These are phyloP conservation scores for Paramormyrops hopkinsi DNA, from an alignment of 2,797 vertebrate genomes.

Conservation along the genomic window DNA sequence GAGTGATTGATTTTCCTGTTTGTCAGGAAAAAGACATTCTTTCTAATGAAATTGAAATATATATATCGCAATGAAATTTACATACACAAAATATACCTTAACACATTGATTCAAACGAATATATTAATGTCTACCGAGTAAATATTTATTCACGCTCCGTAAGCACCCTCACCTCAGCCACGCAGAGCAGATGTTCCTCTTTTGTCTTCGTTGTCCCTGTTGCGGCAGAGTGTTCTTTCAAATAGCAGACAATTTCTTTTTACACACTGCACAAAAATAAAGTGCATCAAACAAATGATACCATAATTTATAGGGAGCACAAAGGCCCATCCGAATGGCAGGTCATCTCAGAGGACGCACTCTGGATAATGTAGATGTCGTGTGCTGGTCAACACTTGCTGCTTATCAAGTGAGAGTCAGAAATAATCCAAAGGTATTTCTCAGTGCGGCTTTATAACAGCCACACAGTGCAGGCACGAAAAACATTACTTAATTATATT, in stretches of 20 bases:
- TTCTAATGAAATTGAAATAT: neutral
- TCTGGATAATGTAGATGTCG: neutral
- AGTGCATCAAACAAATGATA: neutral
- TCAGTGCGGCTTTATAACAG: neutral
- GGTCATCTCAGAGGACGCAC: neutral
- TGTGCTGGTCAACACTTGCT: neutral
- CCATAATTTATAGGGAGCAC: neutral
- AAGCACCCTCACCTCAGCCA: neutral
- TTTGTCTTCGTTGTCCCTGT: neutral
- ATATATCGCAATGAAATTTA: neutral
- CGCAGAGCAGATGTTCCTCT: neutral
- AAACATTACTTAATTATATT: neutral
- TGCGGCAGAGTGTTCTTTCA: neutral
- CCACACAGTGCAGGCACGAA: neutral
- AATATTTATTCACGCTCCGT: neutral
- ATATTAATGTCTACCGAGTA: neutral
- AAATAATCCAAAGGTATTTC: neutral
- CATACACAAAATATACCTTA: neutral
- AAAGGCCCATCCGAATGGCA: neutral
- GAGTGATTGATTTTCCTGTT: neutral
- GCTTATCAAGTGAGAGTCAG: neutral
- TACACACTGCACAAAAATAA: neutral
- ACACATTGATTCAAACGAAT: neutral
- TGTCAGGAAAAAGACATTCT: neutral
- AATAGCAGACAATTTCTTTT: neutral